These are phyloP conservation scores for Prolemur simus DNA, from an alignment of 2,113 vertebrate species.

Conservation along the genomic window DNA sequence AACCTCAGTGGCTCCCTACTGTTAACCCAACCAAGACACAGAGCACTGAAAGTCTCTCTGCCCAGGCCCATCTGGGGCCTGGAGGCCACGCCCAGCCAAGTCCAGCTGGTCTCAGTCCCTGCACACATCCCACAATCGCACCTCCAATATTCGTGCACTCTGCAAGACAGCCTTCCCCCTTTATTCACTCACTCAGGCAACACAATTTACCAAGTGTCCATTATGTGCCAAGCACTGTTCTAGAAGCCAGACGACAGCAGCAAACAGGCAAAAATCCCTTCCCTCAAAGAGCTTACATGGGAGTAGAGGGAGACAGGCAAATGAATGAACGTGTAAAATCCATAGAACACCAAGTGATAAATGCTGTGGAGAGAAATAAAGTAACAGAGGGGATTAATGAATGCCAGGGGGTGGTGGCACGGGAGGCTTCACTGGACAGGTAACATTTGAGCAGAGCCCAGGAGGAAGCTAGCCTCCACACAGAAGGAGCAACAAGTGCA, in stretches of 20 bases:
- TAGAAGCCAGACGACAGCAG: neutral
- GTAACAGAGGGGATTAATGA: neutral
- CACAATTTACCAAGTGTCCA: neutral
- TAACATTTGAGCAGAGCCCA: neutral
- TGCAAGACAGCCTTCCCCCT: neutral
- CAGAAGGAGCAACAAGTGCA: neutral
- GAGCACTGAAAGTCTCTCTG: neutral
- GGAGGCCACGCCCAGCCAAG: neutral
- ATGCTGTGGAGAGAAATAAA: neutral
- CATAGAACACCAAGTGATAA: neutral
- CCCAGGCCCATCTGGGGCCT: neutral
- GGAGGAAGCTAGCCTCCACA: neutral
- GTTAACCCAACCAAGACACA: neutral
- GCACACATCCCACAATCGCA: accelerated
- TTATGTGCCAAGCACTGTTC: neutral
- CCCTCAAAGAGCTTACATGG: neutral
- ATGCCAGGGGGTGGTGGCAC: accelerated
- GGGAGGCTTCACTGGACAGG: neutral
- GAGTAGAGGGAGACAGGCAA: neutral
- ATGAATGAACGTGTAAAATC: neutral
- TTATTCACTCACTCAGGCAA: neutral
- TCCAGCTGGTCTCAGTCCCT: neutral
- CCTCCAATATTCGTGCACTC: accelerated
- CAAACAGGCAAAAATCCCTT: neutral
- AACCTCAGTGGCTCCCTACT: neutral